These are phyloP conservation scores for Taurulus bubalis DNA, from an alignment of 2,113 vertebrate genomes.

Conservation along the genomic window DNA sequence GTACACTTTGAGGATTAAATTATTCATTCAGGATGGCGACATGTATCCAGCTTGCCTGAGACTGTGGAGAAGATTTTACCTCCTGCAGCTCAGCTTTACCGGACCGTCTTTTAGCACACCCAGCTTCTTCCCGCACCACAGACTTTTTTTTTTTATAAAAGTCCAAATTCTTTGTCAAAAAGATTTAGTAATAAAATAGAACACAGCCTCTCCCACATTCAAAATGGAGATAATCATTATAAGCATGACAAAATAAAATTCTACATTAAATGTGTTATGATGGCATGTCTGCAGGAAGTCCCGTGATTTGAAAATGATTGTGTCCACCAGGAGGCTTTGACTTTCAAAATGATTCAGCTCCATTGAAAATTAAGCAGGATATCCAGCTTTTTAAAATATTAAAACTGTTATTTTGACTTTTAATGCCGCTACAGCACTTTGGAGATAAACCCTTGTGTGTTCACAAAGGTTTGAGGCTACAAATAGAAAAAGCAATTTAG, in stretches of 20 bases:
- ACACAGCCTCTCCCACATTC: constrained; percentile 66
- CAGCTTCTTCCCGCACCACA: constrained; percentile 88
- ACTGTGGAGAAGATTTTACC: constrained; percentile 92
- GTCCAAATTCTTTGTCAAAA: constrained; percentile 87
- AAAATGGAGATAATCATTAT: constrained; percentile 87
- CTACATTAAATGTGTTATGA: constrained; percentile 48
- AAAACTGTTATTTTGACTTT: constrained; percentile 51
- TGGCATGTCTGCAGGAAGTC: constrained; percentile 42
- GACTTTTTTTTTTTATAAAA: constrained; percentile 87
- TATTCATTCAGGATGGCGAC: constrained; percentile 93
- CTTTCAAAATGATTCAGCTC: constrained; percentile 49
- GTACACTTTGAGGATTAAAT: constrained; percentile 97
- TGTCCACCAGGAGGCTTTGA: constrained; percentile 50
- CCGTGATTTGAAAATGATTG: constrained; percentile 41
- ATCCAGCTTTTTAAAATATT: constrained; percentile 38
- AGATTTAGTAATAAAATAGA: constrained; percentile 84
- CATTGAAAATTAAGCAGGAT: constrained; percentile 48
- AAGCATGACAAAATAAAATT: constrained; percentile 78
- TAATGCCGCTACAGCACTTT: constrained; percentile 59
- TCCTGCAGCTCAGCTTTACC: constrained; percentile 87
- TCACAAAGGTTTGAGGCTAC: constrained; percentile 60
- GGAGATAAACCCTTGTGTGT: constrained; percentile 60
- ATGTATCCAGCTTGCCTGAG: constrained; percentile 90
- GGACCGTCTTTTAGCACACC: constrained; percentile 88
- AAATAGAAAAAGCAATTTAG: constrained; percentile 73